Evolutionary conservation across 2,888 invertebrate genomes (phyloP).

Genomic region (Dioctria linearis): DNA sequence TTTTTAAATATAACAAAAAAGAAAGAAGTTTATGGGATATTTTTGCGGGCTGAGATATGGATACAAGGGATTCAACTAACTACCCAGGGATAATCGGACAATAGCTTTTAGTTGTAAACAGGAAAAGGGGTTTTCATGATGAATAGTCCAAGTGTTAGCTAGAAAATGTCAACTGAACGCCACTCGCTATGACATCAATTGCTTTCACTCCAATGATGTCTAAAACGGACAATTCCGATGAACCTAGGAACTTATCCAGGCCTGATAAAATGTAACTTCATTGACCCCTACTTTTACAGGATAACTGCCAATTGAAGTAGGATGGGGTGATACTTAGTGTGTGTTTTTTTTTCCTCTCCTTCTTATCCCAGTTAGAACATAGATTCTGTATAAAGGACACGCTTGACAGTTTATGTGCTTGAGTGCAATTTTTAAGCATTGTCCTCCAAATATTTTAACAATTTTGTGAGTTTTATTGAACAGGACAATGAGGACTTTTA

Average conservation of each 20-base stretch:
- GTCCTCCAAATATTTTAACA: constrained; percentile 35
- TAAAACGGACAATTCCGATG: constrained; percentile 15
- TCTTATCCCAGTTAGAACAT: neutral
- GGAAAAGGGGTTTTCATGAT: constrained; percentile 32
- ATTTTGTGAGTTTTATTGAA: constrained; percentile 40
- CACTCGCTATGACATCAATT: constrained; percentile 2
- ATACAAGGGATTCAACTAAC: constrained; percentile 33
- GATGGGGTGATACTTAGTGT: neutral
- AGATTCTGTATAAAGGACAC: constrained; percentile 25
- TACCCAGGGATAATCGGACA: constrained; percentile 47
- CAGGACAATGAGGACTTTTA: constrained; percentile 51
- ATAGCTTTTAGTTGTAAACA: constrained; percentile 27
- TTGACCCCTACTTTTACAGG: constrained; percentile 1
- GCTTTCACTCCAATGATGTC: neutral
- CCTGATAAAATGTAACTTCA: neutral
- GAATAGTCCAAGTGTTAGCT: constrained; percentile 45
- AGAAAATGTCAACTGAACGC: constrained; percentile 12
- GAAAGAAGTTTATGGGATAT: constrained; percentile 20
- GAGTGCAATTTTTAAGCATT: constrained; percentile 13
- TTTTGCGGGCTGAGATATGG: constrained; percentile 21
- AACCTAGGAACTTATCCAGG: constrained; percentile 1
- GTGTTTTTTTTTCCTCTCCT: neutral
- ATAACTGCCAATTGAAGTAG: neutral
- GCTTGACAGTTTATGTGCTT: constrained; percentile 20
- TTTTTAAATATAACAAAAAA: neutral